Percentiles rank a stretch among this genome's conserved stretches.
phyloP scores from a whole-genome alignment of 2,888 invertebrate genomes.

The Eutolmus rufibarbis region DNA sequence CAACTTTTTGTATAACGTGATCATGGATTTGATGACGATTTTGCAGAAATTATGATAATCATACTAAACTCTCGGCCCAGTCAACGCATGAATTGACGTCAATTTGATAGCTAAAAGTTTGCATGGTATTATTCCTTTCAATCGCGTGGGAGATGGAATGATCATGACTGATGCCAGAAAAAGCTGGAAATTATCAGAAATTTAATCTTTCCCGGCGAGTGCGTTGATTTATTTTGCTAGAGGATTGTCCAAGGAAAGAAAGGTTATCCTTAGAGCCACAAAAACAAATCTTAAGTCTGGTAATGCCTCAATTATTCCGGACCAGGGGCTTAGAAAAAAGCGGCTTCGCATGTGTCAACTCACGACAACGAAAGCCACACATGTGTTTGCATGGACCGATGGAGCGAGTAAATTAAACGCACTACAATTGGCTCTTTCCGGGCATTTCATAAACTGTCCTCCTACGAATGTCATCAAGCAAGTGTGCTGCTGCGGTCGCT shows the following conservation, averaged over 20 bases:
- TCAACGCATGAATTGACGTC: neutral
- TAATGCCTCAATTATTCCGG: neutral
- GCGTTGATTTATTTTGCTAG: neutral
- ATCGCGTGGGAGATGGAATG: neutral
- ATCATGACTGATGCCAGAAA: neutral
- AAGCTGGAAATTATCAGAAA: neutral
- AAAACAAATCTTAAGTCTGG: neutral
- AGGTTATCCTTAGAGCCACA: neutral
- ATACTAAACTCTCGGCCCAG: neutral
- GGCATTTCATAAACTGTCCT: conserved; percentile 53
- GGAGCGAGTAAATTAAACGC: conserved; percentile 56
- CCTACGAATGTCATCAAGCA: conserved; percentile 49
- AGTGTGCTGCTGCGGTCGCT: conserved; percentile 42
- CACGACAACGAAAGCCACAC: neutral
- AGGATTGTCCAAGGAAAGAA: neutral
- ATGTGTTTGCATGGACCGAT: conserved; percentile 23
- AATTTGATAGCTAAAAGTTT: neutral
- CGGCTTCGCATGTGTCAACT: neutral
- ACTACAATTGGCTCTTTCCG: conserved; percentile 64
- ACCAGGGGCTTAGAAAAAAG: neutral
- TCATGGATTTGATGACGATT: neutral
- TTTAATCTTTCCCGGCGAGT: neutral
- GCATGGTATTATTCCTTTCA: neutral
- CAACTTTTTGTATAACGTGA: neutral
- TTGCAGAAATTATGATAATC: neutral